phyloP scores from a whole-genome alignment of 2,113 vertebrate species.

The Eidolon helvum region DNA sequence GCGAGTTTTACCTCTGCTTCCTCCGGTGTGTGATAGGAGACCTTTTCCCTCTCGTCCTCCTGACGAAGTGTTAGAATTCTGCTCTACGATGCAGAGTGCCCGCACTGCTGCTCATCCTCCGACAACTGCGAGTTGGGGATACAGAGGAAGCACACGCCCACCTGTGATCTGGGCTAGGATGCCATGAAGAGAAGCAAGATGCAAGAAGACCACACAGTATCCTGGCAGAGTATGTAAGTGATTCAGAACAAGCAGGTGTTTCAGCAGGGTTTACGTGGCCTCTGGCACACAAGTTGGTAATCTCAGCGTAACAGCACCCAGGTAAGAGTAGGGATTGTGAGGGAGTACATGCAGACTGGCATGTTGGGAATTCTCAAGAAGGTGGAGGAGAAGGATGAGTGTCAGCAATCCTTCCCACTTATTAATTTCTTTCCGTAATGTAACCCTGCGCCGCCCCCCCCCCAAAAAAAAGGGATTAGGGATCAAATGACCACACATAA shows the following conservation, averaged over 20 bases:
- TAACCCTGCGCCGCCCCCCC: not conserved
- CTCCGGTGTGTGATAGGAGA: not conserved
- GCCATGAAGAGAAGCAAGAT: not conserved
- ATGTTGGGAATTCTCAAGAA: not conserved
- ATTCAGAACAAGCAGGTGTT: not conserved
- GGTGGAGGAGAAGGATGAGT: not conserved
- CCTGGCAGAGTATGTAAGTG: not conserved
- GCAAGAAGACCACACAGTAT: not conserved
- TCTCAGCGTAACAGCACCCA: not conserved
- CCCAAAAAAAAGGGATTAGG: not conserved
- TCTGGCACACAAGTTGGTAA: not conserved
- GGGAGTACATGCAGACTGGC: accelerated
- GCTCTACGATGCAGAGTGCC: not conserved
- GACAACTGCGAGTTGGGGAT: not conserved
- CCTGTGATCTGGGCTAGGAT: not conserved
- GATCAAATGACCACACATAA: not conserved
- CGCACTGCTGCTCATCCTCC: not conserved
- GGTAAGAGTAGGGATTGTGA: accelerated
- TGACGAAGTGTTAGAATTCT: not conserved
- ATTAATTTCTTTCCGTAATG: not conserved
- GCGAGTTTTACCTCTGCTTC: not conserved
- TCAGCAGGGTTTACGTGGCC: not conserved
- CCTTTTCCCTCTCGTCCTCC: not conserved
- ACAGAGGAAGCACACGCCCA: not conserved
- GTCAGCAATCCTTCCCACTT: not conserved